Evolutionary conservation across 2,113 vertebrate genomes (phyloP).

Genomic region (Petromus typicus): DNA sequence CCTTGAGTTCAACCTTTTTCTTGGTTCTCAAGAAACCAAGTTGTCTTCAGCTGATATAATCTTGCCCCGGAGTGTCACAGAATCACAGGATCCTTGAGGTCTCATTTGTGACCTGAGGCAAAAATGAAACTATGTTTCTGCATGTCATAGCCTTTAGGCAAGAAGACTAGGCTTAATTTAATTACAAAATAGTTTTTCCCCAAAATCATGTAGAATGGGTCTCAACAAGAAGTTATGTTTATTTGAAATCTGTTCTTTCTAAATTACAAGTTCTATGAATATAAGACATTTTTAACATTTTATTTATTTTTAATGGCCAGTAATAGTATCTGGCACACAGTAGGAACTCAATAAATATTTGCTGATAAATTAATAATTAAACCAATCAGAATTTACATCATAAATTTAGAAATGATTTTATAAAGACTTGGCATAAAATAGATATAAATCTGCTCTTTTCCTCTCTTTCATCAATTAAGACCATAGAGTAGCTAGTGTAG

Average conservation of each 20-base stretch:
- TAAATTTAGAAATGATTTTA: neutral
- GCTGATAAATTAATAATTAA: conserved; percentile 18
- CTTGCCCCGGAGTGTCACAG: too few species aligned
- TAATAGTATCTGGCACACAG: too few species aligned
- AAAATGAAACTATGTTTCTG: too few species aligned
- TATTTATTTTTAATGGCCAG: neutral
- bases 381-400: neutral
- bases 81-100: too few species aligned
- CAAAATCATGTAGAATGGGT: too few species aligned
- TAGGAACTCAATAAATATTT: neutral
- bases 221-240: neutral
- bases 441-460: neutral
- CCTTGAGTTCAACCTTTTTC: too few species aligned
- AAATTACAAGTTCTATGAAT: neutral
- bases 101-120: too few species aligned
- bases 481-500: neutral
- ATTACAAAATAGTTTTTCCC: too few species aligned
- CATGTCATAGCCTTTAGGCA: too few species aligned
- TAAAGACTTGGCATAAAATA: neutral
- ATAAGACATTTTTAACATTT: neutral
- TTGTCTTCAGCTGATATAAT: too few species aligned
- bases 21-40: too few species aligned
- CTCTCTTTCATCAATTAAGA: neutral
- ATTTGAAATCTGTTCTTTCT: neutral
- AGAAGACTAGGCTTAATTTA: too few species aligned